phyloP scores from a whole-genome alignment of 2,888 invertebrate species.

The Yponomeuta sedellus region DNA sequence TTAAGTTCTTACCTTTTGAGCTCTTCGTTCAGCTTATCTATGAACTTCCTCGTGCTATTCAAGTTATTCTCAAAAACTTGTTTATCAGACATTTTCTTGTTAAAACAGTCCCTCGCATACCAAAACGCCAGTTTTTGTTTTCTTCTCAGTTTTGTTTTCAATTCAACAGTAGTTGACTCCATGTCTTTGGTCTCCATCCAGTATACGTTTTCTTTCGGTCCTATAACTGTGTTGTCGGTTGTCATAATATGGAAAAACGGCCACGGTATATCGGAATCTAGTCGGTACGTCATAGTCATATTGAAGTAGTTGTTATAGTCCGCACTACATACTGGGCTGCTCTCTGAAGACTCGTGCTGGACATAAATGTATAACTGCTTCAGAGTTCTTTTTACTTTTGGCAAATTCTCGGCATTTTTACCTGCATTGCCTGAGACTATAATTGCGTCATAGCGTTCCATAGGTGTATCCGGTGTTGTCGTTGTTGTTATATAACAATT shows the following conservation, averaged over 20 bases:
- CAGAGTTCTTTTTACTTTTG: conserved; percentile 18
- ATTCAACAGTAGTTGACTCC: conserved; percentile 29
- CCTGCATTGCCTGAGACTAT: conserved; percentile 20
- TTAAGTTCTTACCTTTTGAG: neutral
- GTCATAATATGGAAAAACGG: conserved; percentile 48
- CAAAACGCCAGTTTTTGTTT: conserved; percentile 55
- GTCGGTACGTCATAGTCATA: conserved; percentile 64
- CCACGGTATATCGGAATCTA: conserved; percentile 53
- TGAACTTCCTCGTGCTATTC: conserved; percentile 37
- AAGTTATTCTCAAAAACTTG: conserved; percentile 17
- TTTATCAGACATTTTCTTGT: conserved; percentile 23
- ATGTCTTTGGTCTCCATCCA: conserved; percentile 39
- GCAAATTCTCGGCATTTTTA: conserved; percentile 6
- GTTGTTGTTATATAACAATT: neutral
- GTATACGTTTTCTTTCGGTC: conserved; percentile 39
- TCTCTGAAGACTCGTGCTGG: conserved; percentile 46
- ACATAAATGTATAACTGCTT: conserved; percentile 56
- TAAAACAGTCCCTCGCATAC: conserved; percentile 46
- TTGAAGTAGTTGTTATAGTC: conserved; percentile 57
- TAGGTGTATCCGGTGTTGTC: neutral
- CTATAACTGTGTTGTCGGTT: conserved; percentile 35
- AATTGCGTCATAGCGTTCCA: conserved; percentile 38
- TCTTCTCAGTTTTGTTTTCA: conserved; percentile 27
- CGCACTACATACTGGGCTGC: conserved; percentile 45
- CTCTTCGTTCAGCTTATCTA: conserved; percentile 42